Evolutionary conservation across 1,140 invertebrate species (phyloP), one percentile per base, ranked within the genome.

Genomic region (Pachypeltis micranthus): DNA sequence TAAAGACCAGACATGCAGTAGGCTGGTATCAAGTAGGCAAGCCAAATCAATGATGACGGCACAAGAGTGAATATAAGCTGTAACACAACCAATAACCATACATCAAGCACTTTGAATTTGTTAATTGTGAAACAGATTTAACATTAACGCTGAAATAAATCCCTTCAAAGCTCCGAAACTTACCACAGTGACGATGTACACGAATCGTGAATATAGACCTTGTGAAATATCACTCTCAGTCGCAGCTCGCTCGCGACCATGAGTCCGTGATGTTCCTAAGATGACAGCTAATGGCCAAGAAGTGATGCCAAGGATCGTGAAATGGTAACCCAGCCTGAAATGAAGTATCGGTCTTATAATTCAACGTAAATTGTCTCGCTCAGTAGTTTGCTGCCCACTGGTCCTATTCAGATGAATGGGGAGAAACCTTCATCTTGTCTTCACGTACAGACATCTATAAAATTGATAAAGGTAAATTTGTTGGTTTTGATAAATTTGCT

Each of bases 1-100:
- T 82, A 77, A 0, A 93, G 75, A 0, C 90, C 90, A 10, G 86
- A 85, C 90, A 94, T 93, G 21, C 88, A 88, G 71, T 90, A 94
- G 14, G 88, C 89, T 19, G 92, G 92, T 26, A 92, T 82, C 23
- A 91, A 71, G 71, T 89, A 93, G 0, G 87, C 85, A 59, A 91
- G 67, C 78, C 88, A 91, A 2, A 91, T 81, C 80, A 82, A 65
- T 75, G 75, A 73, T 57, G 85, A 82, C 4, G 85, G 81, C 66
- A 81, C 75, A 26, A 84, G 70, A 65, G 79, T 81, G 68, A 81
- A 73, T 14, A 65, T 23, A 34, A 65, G n/a, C 64, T 65, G 31
- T 25, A 65, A 63, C 23, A 51, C n/a, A 60, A n/a, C n/a, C n/a
- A n/a, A n/a, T n/a, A n/a, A n/a, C n/a, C n/a, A n/a, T n/a, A n/a